phyloP scores from a whole-genome alignment of 2,797 vertebrate genomes.

The Macroramphosus scolopax region DNA sequence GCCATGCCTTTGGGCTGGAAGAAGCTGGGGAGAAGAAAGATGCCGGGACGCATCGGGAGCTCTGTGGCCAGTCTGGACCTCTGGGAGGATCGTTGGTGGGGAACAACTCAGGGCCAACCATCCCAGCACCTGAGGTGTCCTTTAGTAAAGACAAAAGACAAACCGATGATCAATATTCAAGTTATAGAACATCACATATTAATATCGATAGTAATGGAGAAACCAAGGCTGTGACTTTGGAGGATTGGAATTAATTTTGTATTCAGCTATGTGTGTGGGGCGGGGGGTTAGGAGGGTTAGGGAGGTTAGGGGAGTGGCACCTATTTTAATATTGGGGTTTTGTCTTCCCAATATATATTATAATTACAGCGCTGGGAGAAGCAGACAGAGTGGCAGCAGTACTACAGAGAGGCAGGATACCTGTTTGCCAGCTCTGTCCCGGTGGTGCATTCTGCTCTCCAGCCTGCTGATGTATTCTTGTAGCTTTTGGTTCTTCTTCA shows the following conservation, averaged over 20 bases:
- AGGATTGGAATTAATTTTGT: too few relatives aligned
- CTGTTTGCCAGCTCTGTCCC: constrained; percentile 53
- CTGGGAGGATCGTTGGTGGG: constrained; percentile 15
- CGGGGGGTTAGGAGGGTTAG: too few relatives aligned
- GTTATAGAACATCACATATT: too few relatives aligned
- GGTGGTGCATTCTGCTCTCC: constrained; percentile 65
- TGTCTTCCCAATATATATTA: too few relatives aligned
- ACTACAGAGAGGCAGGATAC: constrained; percentile 28
- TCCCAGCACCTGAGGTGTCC: constrained; percentile 36
- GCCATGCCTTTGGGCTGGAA: constrained; percentile 25
- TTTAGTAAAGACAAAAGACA: constrained; percentile 25
- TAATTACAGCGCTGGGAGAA: too few relatives aligned
- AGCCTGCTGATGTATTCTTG: constrained; percentile 74
- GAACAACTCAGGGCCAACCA: constrained; percentile 3
- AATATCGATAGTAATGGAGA: too few relatives aligned
- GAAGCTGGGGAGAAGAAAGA: constrained; percentile 20
- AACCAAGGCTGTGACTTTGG: too few relatives aligned
- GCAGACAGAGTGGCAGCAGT: background rate
- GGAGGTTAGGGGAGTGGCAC: too few relatives aligned
- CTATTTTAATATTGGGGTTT: too few relatives aligned
- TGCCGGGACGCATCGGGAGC: constrained; percentile 21
- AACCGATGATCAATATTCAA: constrained; percentile 1
- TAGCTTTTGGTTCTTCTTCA: constrained; percentile 81
- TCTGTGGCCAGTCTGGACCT: constrained; percentile 20
- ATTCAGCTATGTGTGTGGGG: too few relatives aligned